Evolutionary conservation across 2,797 vertebrate genomes (phyloP).

Genomic region (Xenops minutus): DNA sequence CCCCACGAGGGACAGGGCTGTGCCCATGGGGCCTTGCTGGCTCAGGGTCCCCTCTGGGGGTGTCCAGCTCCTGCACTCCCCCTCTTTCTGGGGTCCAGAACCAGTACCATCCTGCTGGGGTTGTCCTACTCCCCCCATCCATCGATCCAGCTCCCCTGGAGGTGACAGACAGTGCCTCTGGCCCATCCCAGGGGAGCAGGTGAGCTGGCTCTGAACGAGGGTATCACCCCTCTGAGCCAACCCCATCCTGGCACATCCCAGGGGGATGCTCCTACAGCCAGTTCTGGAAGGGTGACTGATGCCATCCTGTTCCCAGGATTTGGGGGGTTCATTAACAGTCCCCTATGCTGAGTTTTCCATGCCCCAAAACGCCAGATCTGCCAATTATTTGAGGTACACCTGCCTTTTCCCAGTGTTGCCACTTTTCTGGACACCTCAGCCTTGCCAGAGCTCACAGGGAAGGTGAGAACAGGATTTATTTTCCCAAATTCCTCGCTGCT

Average conservation of each 20-base stretch:
- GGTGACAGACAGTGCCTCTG: rapidly evolving
- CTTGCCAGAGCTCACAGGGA: neutral
- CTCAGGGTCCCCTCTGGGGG: neutral
- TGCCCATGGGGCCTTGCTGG: neutral
- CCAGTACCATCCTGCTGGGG: neutral
- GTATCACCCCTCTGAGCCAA: too few relatives aligned
- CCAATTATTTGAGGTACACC: neutral
- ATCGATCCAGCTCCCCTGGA: neutral
- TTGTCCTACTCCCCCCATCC: neutral
- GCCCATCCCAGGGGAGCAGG: rapidly evolving
- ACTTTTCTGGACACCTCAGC: neutral
- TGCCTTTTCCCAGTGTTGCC: neutral
- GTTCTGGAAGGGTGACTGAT: rapidly evolving
- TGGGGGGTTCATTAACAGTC: neutral
- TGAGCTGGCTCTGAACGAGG: neutral
- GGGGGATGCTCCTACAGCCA: rapidly evolving
- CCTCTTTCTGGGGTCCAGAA: rapidly evolving
- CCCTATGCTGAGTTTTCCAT: neutral
- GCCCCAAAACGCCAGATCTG: neutral
- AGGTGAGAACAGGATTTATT: neutral
- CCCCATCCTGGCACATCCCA: neutral
- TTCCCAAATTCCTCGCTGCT: neutral
- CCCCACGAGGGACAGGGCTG: rapidly evolving
- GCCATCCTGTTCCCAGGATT: neutral
- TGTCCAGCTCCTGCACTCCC: too few relatives aligned